phyloP scores from a whole-genome alignment of 2,797 vertebrate species.

The Parauchenoglanis punctatus region DNA sequence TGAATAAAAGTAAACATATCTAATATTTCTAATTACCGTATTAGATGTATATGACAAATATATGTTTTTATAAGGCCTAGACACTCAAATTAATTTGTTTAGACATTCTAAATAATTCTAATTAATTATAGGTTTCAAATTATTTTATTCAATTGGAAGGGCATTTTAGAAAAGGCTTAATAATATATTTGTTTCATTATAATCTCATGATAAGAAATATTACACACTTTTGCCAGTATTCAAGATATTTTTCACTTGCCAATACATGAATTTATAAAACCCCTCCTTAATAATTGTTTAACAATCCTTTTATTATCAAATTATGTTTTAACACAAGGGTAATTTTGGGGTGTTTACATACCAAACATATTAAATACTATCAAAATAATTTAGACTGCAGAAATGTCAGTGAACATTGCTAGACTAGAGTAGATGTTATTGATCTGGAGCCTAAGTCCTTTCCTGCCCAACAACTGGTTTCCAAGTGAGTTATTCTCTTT shows the following conservation, averaged over 20 bases:
- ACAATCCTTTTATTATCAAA: neutral
- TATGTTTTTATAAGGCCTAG: neutral
- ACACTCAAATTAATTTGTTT: neutral
- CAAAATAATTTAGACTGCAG: neutral
- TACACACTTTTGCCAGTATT: neutral
- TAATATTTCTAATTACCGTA: neutral
- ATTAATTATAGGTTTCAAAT: neutral
- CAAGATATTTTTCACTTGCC: neutral
- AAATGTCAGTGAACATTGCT: neutral
- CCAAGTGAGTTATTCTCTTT: neutral
- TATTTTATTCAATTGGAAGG: neutral
- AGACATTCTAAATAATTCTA: neutral
- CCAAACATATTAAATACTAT: neutral
- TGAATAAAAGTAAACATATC: neutral
- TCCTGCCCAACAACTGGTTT: neutral
- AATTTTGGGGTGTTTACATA: neutral
- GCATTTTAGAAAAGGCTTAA: neutral
- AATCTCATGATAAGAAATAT: neutral
- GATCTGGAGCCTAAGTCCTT: neutral
- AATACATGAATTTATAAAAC: neutral
- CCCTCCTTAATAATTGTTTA: neutral
- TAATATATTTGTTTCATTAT: neutral
- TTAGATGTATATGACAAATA: neutral
- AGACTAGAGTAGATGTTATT: neutral
- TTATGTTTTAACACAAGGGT: neutral